phyloP scores from a whole-genome alignment of 2,888 invertebrate genomes.

The Chelonus formosanus region DNA sequence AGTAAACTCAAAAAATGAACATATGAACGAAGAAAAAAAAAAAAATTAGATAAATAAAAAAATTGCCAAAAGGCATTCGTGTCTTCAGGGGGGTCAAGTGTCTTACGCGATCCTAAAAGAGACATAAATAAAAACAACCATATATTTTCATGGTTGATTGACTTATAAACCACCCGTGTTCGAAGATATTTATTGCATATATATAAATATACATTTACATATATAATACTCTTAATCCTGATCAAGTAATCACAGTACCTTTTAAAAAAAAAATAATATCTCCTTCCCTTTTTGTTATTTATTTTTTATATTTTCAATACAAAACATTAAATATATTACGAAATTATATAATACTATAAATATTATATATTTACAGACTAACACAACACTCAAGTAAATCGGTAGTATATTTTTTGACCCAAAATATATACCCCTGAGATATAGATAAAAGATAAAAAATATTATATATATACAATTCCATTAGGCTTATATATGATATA shows the following conservation, averaged over 20 bases:
- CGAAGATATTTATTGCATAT: conserved; percentile 8
- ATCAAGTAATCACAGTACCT: conserved; percentile 10
- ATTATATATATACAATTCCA: no score
- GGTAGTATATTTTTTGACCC: conserved; percentile 32
- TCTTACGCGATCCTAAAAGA: no score
- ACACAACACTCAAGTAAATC: no score
- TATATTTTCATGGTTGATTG: conserved; percentile 12
- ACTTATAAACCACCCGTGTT: conserved; percentile 30
- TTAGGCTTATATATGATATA: background rate
- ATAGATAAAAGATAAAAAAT: conserved; percentile 8
- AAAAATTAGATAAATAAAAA: no score
- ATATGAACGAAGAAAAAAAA: no score
- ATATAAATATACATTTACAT: background rate
- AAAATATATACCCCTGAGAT: conserved; percentile 11
- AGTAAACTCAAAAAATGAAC: no score
- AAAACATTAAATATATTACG: background rate
- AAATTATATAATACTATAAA: background rate
- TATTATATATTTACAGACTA: background rate
- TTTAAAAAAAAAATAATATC: background rate
- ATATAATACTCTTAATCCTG: conserved; percentile 15
- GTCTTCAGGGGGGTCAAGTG: no score
- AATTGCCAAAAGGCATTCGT: no score
- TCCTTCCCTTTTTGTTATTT: conserved; percentile 19
- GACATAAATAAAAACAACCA: conserved; percentile 5
- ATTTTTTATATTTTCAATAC: conserved; percentile 21